Evolutionary conservation across 1,140 invertebrate species (phyloP).

Genomic region (Procambarus virginalis): DNA sequence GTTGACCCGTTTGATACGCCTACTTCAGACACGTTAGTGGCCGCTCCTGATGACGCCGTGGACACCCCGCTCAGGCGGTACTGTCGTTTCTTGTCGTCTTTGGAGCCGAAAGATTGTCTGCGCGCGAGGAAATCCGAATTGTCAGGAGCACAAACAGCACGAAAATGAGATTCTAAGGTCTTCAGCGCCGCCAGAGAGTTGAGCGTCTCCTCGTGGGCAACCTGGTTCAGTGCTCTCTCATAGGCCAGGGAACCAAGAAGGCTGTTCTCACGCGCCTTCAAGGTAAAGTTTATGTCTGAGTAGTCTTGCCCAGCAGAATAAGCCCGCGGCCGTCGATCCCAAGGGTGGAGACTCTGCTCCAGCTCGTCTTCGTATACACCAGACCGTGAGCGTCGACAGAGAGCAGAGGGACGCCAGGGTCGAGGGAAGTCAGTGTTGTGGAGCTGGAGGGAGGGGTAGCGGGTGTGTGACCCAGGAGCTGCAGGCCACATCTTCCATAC

Average conservation of each 20-base stretch:
- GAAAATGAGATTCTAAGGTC: slow-evolving; percentile 26
- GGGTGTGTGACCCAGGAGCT: neutral
- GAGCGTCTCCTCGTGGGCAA: slow-evolving; percentile 23
- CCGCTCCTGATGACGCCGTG: slow-evolving; percentile 34
- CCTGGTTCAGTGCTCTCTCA: slow-evolving; percentile 27
- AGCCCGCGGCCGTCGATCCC: neutral
- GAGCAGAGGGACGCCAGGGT: neutral
- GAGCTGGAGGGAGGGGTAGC: neutral
- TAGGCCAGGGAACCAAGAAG: slow-evolving; percentile 25
- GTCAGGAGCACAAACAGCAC: slow-evolving; percentile 5
- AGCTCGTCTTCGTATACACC: neutral
- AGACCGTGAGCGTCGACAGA: neutral
- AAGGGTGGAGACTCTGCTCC: neutral
- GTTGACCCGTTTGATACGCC: slow-evolving; percentile 19
- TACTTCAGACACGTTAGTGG: slow-evolving; percentile 18
- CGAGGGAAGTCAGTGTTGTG: neutral
- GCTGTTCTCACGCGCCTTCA: slow-evolving; percentile 8
- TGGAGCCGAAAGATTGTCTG: neutral
- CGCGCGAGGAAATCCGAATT: neutral
- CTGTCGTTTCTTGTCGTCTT: neutral
- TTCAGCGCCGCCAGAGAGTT: slow-evolving; percentile 19
- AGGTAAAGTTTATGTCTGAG: neutral
- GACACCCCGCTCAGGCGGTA: slow-evolving; percentile 27
- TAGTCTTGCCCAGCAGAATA: neutral
- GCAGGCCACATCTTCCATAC: slow-evolving; percentile 14